Conservation (phyloP, 2,113 vertebrate species). For the Rhombomys opimus region DNA sequence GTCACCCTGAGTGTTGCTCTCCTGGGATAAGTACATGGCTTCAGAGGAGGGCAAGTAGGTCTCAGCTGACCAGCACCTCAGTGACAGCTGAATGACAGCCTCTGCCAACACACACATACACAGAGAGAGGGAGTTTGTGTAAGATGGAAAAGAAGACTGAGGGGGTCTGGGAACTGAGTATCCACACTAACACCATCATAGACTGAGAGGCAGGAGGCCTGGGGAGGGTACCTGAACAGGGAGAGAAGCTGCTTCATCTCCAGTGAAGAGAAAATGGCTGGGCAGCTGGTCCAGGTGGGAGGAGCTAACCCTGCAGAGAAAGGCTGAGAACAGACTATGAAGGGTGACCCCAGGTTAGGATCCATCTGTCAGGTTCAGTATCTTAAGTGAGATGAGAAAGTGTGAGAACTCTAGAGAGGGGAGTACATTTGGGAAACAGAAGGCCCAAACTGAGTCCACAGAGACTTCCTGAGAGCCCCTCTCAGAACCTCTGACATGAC, state of each 20-base stretch:
- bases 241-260: background rate
- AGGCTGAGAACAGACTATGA: too few relatives aligned
- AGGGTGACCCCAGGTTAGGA: background rate
- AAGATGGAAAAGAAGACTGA: background rate
- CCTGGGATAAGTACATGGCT: background rate
- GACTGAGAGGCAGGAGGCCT: background rate
- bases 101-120: too few relatives aligned
- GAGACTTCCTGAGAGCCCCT: too few relatives aligned
- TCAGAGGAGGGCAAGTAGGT: background rate
- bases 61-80: background rate
- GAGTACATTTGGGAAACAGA: too few relatives aligned
- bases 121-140: too few relatives aligned
- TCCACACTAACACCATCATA: too few relatives aligned
- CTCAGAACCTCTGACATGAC: background rate
- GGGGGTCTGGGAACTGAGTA: background rate
- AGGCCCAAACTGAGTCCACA: background rate
- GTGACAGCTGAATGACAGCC: background rate
- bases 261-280: background rate
- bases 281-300: background rate
- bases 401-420: background rate
- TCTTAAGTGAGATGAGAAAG: background rate
- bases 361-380: background rate
- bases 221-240: background rate
- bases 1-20: background rate
- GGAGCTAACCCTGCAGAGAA: too few relatives aligned